These are phyloP conservation scores for Campylorhamphus procurvoides DNA, from an alignment of 2,113 vertebrate species.

Conservation along the genomic window DNA sequence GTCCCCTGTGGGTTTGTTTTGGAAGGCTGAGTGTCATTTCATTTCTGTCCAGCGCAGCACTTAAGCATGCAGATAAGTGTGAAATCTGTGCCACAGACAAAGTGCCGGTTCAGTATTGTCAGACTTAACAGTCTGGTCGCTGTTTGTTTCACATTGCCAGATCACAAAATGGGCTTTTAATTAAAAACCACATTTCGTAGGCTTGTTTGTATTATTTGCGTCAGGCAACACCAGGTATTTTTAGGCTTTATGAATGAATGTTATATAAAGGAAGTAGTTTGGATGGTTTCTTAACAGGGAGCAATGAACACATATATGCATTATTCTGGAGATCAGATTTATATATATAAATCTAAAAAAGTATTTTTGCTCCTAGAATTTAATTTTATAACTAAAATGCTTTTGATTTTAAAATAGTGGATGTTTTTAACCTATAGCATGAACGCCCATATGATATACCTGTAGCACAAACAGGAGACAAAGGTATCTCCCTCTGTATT, in stretches of 20 bases:
- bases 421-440: background rate
- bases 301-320: background rate
- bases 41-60: background rate
- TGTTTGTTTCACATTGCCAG: background rate
- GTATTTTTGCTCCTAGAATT: background rate
- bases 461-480: background rate
- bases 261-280: background rate
- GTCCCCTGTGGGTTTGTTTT: background rate
- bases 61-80: background rate
- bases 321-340: background rate
- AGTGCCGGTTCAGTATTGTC: background rate
- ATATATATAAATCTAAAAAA: background rate
- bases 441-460: background rate
- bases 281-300: background rate
- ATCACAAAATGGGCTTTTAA: conserved; percentile 3
- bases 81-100: background rate
- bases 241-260: background rate
- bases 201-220: background rate
- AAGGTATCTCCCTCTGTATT: background rate
- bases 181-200: background rate
- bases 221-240: background rate
- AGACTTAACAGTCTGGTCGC: background rate
- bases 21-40: background rate
- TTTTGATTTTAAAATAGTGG: background rate
- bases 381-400: background rate